Conservation (phyloP, 2,888 invertebrate genomes). For the Drosophila robusta region DNA sequence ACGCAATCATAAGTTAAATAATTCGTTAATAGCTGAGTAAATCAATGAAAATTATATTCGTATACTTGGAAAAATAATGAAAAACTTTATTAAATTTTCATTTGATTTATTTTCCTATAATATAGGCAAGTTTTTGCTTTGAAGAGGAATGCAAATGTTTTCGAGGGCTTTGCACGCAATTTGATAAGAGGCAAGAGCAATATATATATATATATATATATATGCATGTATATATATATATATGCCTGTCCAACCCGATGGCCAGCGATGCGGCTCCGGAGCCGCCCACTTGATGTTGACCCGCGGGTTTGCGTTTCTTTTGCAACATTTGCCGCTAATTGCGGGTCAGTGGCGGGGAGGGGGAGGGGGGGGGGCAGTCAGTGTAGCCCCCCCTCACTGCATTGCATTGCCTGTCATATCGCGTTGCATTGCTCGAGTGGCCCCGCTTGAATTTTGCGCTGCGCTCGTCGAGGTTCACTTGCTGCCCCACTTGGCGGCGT, state of each 20-base stretch:
- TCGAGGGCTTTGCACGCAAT: not conserved
- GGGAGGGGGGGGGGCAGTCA: constrained; percentile 14
- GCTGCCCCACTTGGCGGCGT: constrained; percentile 45
- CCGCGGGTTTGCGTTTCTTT: constrained; percentile 27
- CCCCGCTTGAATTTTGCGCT: constrained; percentile 43
- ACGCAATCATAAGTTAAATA: too few relatives aligned
- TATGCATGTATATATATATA: not conserved
- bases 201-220: not conserved
- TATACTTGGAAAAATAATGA: too few relatives aligned
- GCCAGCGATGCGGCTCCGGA: constrained; percentile 10
- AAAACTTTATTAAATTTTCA: too few relatives aligned
- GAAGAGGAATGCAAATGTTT: not conserved
- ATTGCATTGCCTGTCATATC: constrained; percentile 40
- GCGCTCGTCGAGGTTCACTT: constrained; percentile 66
- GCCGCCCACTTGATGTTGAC: not conserved
- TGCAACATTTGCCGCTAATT: constrained; percentile 76
- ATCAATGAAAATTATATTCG: too few relatives aligned
- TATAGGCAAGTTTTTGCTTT: not conserved
- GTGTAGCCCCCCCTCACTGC: not conserved
- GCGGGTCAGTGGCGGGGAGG: constrained; percentile 21
- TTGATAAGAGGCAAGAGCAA: too few relatives aligned
- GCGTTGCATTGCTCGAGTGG: constrained; percentile 53
- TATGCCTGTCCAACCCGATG: constrained; percentile 5
- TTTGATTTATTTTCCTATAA: too few relatives aligned
- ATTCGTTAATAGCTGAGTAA: too few relatives aligned